Evolutionary conservation across 2,888 invertebrate genomes (phyloP), one percentile per base, ranked within the genome.

Genomic region (Drosophila hamatofila): DNA sequence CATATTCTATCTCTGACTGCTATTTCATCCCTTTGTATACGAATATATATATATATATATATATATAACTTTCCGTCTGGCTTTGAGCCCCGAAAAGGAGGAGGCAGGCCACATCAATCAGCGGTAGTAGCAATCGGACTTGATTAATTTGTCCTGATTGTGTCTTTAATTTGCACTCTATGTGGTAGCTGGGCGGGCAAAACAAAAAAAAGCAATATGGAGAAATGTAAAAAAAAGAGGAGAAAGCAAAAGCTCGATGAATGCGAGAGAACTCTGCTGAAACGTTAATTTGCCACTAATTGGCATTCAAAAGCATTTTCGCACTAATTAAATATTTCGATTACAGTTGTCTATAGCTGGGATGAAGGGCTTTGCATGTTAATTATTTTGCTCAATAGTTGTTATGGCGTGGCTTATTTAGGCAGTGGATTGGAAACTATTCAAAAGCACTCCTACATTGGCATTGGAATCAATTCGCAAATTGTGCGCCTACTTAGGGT

Each of bases 271-370:
- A 60, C 70, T 37, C 72, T 60, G 62, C 75, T 80, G 78, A 75
- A 84, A 85, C 82, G 85, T 88, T 81, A 88, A 88, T 88, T 90
- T 82, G 75, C 88, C 90, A 89, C 84, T 90, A 89, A 89, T 89
- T 89, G 86, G 83, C 82, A 84, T 85, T 86, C 88, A 90, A 90
- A 91, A 80, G 82, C 82, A 83, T 88, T 91, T 88, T 80, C 76
- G 86, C 88, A 84, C 84, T 89, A 89, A 90, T 90, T 89, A 89
- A 88, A 90, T 87, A 88, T 90, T 88, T 89, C 84, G 83, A 86
- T 89, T 86, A 81, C 86, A 74, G 73, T 61, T 61, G 56, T 62
- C 56, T 42, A 33, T 23, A 42, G 46, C 30, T 41, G 18, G 18
- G n/a, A 16, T 11, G 44, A 27, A 8, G n/a, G 27, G 35, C 61